Evolutionary conservation across 2,113 vertebrate species (phyloP), one percentile per base, ranked within the genome.

Genomic region (Corydoras maculifer): DNA sequence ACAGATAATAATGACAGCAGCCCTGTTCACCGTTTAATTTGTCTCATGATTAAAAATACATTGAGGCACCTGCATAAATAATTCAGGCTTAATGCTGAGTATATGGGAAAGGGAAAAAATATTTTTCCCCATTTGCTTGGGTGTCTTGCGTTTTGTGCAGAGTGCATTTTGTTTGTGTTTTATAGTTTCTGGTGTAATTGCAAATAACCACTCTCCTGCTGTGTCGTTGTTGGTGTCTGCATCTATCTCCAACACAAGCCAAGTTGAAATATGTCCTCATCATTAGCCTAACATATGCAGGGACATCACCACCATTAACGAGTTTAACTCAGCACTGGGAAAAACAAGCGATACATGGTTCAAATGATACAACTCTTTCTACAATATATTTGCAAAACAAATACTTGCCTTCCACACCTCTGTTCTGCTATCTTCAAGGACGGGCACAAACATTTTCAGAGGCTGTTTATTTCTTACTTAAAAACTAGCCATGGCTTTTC

Each of bases 1-100:
- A 69, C 68, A 68, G 72, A 77, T 77, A 81, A 77, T 83, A 84
- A 79, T 77, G 77, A 78, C 74, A 48, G 70, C 62, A 69, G 63
- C 62, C 58, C 68, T 65, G 77, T 70, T 80, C 73, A 70, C 68
- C 77, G 75, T 75, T 77, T 73, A 74, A 73, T 84, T 79, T 78
- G 77, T 81, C 72, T 78, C 69, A 82, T 82, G 76, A 81, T 80
- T 81, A 77, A 79, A 81, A 82, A 78, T 80, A 80, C 78, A 77
- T 78, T 31, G 43, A 72, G 71, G 77, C 67, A 77, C 72, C 69
- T 72, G 77, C 75, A 82, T 83, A 74, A 84, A 83, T 82, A 73
- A 83, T 81, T 76, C 69, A 83, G 73, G 68, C 64, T 62, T 76
- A 72, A 79, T 67, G 70, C 48, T 62, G 72, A 72, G 58, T 48